phyloP scores from a whole-genome alignment of 2,888 invertebrate genomes.

The Odontothrips loti region DNA sequence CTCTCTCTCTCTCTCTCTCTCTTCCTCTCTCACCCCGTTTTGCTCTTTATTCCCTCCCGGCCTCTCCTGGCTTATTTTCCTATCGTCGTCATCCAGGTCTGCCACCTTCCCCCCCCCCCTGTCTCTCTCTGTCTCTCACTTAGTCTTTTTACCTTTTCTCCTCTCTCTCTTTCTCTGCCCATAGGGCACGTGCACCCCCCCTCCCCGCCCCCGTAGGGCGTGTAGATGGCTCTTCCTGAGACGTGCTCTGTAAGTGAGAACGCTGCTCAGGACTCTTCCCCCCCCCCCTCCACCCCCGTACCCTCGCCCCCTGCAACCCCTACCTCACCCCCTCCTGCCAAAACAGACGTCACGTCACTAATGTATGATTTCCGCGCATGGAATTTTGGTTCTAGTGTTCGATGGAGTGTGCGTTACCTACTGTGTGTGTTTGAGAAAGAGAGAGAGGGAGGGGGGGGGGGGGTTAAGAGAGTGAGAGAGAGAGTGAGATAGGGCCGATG shows the following conservation, averaged over 20 bases:
- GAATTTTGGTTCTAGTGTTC: no score
- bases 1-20: no score
- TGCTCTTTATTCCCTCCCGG: no score
- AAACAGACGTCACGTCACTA: not conserved
- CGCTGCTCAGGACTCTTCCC: not conserved
- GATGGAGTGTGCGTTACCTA: no score
- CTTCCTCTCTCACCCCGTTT: no score
- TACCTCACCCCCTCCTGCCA: not conserved
- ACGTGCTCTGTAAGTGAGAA: constrained; percentile 6
- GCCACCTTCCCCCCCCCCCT: not conserved
- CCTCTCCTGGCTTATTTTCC: no score
- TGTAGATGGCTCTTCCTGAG: constrained; percentile 11
- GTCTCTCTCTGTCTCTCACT: not conserved
- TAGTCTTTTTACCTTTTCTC: not conserved
- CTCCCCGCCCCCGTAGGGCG: not conserved
- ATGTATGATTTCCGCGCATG: not conserved
- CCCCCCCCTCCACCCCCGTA: not conserved
- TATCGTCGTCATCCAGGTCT: not conserved
- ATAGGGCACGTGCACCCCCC: not conserved
- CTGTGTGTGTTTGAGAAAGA: no score
- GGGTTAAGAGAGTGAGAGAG: no score
- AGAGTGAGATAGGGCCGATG: no score
- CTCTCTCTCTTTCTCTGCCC: not conserved
- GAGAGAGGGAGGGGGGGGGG: no score
- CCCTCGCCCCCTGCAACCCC: not conserved